Percentiles rank a stretch among this genome's conserved stretches.
These are phyloP conservation scores for Lagodon rhomboides DNA, from an alignment of 2,797 vertebrate genomes.

Conservation along the genomic window DNA sequence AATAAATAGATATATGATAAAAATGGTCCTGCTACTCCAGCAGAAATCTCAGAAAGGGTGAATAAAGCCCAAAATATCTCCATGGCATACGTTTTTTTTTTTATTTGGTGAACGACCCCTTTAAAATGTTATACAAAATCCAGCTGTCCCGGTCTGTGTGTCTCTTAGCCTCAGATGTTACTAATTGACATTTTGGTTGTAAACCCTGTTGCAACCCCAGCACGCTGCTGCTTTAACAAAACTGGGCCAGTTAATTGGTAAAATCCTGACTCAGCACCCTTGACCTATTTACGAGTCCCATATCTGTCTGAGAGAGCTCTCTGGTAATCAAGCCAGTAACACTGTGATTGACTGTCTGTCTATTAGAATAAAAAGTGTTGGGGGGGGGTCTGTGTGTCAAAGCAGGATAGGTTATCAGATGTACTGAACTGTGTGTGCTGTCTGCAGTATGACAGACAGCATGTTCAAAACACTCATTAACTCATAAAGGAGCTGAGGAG, in stretches of 20 bases:
- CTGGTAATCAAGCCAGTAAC: conserved; percentile 29
- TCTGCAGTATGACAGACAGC: conserved; percentile 17
- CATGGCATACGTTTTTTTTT: neutral
- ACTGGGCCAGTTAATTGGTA: conserved; percentile 40
- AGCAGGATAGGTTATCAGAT: conserved; percentile 47
- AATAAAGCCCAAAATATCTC: neutral
- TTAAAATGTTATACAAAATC: neutral
- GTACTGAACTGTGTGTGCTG: conserved; percentile 34
- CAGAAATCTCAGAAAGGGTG: neutral
- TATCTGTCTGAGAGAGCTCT: conserved; percentile 13
- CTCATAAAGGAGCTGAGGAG: conserved; percentile 48
- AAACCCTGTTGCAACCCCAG: conserved; percentile 56
- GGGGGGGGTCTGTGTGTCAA: neutral
- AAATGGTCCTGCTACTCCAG: neutral
- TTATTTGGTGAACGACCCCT: neutral
- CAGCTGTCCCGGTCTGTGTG: neutral
- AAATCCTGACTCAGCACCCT: conserved; percentile 50
- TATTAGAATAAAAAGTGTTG: conserved; percentile 4
- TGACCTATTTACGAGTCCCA: conserved; percentile 37
- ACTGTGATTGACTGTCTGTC: conserved; percentile 15
- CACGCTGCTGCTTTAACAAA: conserved; percentile 25
- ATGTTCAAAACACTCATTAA: conserved; percentile 62
- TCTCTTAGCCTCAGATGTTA: conserved; percentile 38
- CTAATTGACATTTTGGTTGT: conserved; percentile 49
- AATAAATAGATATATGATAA: neutral